Base-by-base conservation (phyloP, 2,797 vertebrate species). In the Chelidonichthys spinosus region DNA sequence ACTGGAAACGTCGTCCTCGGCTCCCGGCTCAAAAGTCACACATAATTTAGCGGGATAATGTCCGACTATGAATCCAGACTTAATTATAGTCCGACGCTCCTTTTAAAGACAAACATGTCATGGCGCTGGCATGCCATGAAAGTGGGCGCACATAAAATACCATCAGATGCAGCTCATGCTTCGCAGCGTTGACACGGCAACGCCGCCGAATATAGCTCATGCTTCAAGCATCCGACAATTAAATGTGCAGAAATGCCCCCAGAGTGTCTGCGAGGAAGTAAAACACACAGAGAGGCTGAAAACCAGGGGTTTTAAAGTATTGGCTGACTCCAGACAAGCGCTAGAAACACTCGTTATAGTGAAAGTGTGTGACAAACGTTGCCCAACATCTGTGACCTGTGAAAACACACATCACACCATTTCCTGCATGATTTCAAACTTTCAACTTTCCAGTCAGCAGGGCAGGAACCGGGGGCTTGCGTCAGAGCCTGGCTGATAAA, bases 401-500 rank as follows among this genome's bases (percentile, higher is more conserved):
- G 64, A 63, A 72, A 75, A 81, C 72, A 89, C 64, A 75, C 13
- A 79, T 63, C 9, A 79, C 77, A 78, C 74, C 15, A 60, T 78
- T 88, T 92, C 91, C 92, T 91, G 90, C 90, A 92, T 90, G 86
- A 79, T 70, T 78, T 90, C 88, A 90, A 60, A 88, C 78, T 89
- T 85, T 87, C 81, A 87, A 89, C 86, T 91, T 93, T 94, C 92
- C 90, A 83, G 69, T 82, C 85, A 82, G 84, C 43, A 25, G 32
- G 82, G 82, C 89, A 93, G 92, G 91, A 92, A 90, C 83, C 73
- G 82, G 82, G 25, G 79, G 82, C 65, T 93, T 91, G 85, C 89
- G 78, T 94, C 91, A 93, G 70, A 71, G 73, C 71, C 84, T 89
- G 92, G 93, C 90, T 92, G 93, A 95, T 94, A 94, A 93, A 92